Evolutionary conservation across 2,888 invertebrate genomes (phyloP), one percentile per base, ranked within the genome.

Genomic region (Pyrochroa serraticornis): DNA sequence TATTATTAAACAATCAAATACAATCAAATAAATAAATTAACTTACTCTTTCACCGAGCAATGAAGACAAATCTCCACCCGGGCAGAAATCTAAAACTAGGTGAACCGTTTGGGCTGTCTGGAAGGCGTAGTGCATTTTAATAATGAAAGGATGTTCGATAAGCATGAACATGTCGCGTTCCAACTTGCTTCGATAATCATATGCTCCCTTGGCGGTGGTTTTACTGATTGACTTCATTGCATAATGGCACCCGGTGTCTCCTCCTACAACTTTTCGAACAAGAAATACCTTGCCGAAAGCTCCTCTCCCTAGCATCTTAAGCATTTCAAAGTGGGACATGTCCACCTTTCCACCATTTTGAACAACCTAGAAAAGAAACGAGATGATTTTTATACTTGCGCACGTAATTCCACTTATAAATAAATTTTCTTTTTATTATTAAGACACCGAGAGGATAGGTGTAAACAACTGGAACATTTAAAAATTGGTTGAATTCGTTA

Each of bases 141-240:
- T 99, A 75, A 99, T 97, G 82, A 99, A 99, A 44, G 99, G 97
- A 83, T 99, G 98, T 52, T 95, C 92, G 69, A 99, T 97, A 82
- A 99, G 98, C 6, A 97, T 98, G 71, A 99, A 82, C 75, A 99
- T 99, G 81, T 99, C 97, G 72, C 99, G 85, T 78, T 99, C 99
- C 90, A 97, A 97, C 83, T 98, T 99, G 57, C 98, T 98, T 67
- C 99, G 85, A 74, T 97, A 90, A 73, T 98, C 87, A 78, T 98
- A 97, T 75, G 97, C 87, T 43, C 97, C 93, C 88, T 97, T 98
- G 7, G 99, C 83, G 10, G 98, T 98, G 7, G 98, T 98, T 81
- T 99, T 99, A 80, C 94, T 96, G 64, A 99, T 84, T 63, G 97
- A 95, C 84, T 99, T 99, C 99, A 99, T 99, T 7, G 99, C 99